Conservation (phyloP, 2,797 vertebrate species). For the Pangasius macronema region DNA sequence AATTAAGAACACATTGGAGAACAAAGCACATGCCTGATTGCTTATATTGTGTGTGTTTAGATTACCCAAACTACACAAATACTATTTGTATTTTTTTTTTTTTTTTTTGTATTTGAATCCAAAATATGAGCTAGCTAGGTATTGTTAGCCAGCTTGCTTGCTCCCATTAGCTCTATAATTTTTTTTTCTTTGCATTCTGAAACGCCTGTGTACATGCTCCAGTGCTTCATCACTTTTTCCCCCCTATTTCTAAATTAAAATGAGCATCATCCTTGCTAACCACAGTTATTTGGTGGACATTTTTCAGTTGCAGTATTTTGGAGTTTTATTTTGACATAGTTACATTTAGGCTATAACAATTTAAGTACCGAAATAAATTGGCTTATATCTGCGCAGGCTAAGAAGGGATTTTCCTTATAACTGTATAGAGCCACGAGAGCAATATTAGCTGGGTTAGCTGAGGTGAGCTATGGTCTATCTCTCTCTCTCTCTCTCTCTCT, state of each 20-base stretch:
- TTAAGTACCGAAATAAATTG: neutral
- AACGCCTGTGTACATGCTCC: neutral
- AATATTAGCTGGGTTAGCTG: slow-evolving; percentile 1
- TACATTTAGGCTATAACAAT: neutral
- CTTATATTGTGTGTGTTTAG: neutral
- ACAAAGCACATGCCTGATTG: neutral
- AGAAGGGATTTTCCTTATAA: neutral
- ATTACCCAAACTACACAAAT: neutral
- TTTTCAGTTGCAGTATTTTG: neutral
- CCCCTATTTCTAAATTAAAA: neutral
- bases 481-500: slow-evolving; percentile 30
- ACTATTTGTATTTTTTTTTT: neutral
- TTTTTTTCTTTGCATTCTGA: neutral
- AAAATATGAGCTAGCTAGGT: neutral
- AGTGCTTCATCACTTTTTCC: neutral
- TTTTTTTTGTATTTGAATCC: neutral
- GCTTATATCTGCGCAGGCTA: neutral
- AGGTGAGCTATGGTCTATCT: slow-evolving; percentile 9
- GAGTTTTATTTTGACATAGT: neutral
- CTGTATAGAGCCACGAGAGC: neutral
- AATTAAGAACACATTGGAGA: neutral
- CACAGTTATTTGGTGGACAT: neutral
- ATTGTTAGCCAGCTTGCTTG: neutral
- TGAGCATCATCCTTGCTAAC: neutral
- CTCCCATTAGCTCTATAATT: neutral